Conservation (phyloP, 2,113 vertebrate genomes). For the Euleptes europaea region DNA sequence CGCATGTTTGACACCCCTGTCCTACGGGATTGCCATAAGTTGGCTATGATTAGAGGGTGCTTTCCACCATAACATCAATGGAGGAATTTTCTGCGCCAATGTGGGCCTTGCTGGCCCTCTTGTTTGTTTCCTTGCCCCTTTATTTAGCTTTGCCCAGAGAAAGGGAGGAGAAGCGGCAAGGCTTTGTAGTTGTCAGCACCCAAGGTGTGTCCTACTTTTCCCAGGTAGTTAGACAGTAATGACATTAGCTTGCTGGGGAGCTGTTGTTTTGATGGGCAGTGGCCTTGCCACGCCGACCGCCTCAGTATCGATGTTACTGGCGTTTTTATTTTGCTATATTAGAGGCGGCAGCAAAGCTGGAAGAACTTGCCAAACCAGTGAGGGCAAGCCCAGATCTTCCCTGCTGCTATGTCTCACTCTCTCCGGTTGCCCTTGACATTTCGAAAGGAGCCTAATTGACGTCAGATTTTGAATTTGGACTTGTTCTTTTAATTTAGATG, state of each 20-base stretch:
- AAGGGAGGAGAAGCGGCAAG: neutral
- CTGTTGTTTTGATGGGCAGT: neutral
- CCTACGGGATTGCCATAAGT: no score
- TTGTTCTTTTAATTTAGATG: no score
- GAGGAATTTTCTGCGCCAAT: no score
- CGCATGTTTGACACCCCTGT: no score
- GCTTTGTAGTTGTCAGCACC: neutral
- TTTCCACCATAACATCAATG: neutral
- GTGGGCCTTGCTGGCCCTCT: neutral
- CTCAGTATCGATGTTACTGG: neutral
- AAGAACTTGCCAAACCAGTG: neutral
- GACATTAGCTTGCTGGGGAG: neutral
- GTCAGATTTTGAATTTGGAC: neutral
- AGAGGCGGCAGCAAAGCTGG: neutral
- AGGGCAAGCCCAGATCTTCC: neutral
- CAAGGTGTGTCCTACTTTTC: neutral
- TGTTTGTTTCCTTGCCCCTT: neutral
- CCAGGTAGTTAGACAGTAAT: neutral
- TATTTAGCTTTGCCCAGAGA: no score
- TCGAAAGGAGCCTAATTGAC: neutral
- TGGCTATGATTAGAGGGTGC: no score
- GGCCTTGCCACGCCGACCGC: neutral
- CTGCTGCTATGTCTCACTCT: neutral
- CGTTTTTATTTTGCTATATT: neutral
- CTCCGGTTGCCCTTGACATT: neutral